Base-by-base conservation (phyloP, 1,140 invertebrate species). In the Hyles vespertilio region DNA sequence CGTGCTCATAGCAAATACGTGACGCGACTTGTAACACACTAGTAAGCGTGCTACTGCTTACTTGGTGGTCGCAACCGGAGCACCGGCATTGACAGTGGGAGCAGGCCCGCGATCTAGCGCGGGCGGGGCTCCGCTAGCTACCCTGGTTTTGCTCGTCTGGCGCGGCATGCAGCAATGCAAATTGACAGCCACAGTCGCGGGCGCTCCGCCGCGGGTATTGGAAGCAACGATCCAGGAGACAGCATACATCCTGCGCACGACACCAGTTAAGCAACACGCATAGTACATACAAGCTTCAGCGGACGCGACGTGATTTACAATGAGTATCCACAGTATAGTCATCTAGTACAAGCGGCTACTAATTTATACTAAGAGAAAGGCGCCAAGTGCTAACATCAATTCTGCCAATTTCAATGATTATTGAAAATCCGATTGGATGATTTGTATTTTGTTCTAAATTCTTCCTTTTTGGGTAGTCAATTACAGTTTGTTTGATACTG, bases 161-260 rank as follows among this genome's bases (percentile, higher is more conserved):
- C 67, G 92, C 95, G 73, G 94, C 94, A 89, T 96, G 95, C 74
- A 96, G 92, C 78, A 96, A 91, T 76, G 95, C 95, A 87, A 96
- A 96, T 87, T 96, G 94, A 91, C 95, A 96, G 90, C 94, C 94
- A 85, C 95, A 96, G 83, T 96, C 95, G 76, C 94, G 92, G 55
- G 93, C 91, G 77, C 95, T 94, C 81, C 94, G 92, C 69, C 94
- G 92, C 65, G 94, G 93, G 86, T 94, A 94, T 87, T 94, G 93
- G 92, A 95, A 95, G 92, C 94, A 96, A 88, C 94, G 93, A 85
- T 95, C 94, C 91, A 95, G 93, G 61, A 95, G 91, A 81, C 94
- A 95, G 92, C 94, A 96, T 77, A 94, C 93, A 87, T 94, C 93
- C 91, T 91, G 81, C 68, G 74, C 73, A 83, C 74, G 76, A 83